Evolutionary conservation across 2,113 vertebrate genomes (phyloP).

Genomic region (Marcusenius ussheri): DNA sequence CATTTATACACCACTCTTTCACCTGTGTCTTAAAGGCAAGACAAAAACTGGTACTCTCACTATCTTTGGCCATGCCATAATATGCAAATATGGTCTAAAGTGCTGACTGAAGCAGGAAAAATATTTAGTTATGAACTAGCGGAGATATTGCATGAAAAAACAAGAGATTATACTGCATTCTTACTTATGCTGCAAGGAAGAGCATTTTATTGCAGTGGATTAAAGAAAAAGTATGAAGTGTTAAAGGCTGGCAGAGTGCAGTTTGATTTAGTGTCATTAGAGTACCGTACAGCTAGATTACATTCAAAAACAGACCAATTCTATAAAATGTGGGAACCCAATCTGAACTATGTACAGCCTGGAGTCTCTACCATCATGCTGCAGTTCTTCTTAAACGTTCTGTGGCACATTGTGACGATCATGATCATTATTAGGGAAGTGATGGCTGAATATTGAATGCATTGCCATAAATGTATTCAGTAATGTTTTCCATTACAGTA

Average conservation of each 20-base stretch:
- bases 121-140: not conserved
- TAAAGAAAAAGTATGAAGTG: not conserved
- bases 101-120: too few species aligned
- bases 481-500: not conserved
- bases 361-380: not conserved
- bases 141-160: not conserved
- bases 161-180: not conserved
- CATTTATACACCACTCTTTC: too few species aligned
- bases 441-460: too few species aligned
- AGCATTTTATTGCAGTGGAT: not conserved
- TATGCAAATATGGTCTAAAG: too few species aligned
- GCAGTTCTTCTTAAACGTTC: not conserved
- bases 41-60: too few species aligned
- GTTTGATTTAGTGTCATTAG: not conserved
- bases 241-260: not conserved
- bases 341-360: not conserved
- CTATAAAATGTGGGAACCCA: not conserved
- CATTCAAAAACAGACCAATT: not conserved
- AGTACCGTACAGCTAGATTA: not conserved
- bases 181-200: not conserved
- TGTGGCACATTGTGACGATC: too few species aligned
- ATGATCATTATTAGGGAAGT: too few species aligned
- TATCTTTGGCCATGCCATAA: too few species aligned
- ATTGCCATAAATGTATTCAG: not conserved
- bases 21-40: too few species aligned